Evolutionary conservation across 1,140 invertebrate species (phyloP), one percentile per base, ranked within the genome.

Genomic region (Pararge aegeria): DNA sequence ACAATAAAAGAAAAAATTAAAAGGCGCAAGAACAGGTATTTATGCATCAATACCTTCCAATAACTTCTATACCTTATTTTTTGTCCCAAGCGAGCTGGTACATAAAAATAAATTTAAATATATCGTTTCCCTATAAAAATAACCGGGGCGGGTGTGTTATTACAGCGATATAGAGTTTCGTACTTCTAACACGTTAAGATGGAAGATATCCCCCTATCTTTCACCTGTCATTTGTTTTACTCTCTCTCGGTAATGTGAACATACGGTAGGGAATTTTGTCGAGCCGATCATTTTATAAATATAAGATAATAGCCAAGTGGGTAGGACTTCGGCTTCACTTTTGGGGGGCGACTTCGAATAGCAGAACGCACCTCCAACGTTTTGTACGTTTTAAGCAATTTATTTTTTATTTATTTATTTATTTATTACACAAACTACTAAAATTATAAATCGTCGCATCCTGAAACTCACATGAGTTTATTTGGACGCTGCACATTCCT

Each of bases 161-260:
- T 16, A 16, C 38, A 16, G 38, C 3, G 38, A 9, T 42, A 18
- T 42, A 15, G 0, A 9, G 38, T 42, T 16, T 18, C 38, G 30
- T 34, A 12, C 15, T 42, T 5, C 1, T 42, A 18, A 16, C 38
- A 42, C 38, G 37, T 40, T 40, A 18, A 42, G 16, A 18, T 52
- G 27, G 15, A 24, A 30, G 1, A 9, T n/a, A 34, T 38, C 27
- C 18, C 30, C 9, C 29, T 37, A 54, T 54, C 24, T 37, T 38
- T 57, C 42, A 57, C 46, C 46, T 57, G 30, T 34, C 46, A 49
- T 46, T 48, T 57, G 50, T 50, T 57, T 38, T 49, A 49, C 30
- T 2, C 24, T 0, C 27, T 10, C 12, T 5, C 12, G 12, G 15
- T 38, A 19, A 38, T 20, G 19, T 10, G 13, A 52, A 51, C 10